These are phyloP conservation scores for Himantopus leucocephalus DNA, from an alignment of 2,113 vertebrate genomes.

Conservation along the genomic window DNA sequence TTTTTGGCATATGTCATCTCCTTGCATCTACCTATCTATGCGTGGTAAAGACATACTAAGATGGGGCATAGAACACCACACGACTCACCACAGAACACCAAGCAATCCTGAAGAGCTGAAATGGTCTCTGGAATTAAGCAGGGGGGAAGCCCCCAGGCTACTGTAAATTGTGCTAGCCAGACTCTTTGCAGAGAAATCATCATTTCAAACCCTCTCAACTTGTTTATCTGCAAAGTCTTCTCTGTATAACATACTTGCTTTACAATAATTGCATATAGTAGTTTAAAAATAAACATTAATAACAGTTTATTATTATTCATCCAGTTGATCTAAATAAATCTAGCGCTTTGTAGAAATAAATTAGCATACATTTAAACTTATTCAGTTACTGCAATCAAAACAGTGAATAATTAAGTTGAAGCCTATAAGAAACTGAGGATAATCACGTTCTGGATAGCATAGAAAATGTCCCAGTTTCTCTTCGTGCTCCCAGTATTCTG, in stretches of 20 bases:
- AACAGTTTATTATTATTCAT: neutral
- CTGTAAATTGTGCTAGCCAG: neutral
- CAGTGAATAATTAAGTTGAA: neutral
- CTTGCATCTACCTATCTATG: neutral
- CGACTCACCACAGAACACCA: neutral
- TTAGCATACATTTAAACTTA: neutral
- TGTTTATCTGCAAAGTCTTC: neutral
- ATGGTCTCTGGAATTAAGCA: neutral
- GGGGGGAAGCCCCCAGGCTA: neutral
- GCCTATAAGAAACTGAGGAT: neutral
- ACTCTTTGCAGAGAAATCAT: neutral
- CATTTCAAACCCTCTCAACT: neutral
- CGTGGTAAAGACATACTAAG: neutral
- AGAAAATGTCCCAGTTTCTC: neutral
- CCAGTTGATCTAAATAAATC: neutral
- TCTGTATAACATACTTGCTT: neutral
- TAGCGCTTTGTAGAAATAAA: neutral
- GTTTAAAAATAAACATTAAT: neutral
- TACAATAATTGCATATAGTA: neutral
- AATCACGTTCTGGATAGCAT: neutral
- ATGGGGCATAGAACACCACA: neutral
- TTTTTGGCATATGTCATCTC: neutral
- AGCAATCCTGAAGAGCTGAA: neutral
- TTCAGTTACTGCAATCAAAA: neutral
- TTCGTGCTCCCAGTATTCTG: neutral